Evolutionary conservation across 2,888 invertebrate genomes (phyloP).

Genomic region (Nebria salina): DNA sequence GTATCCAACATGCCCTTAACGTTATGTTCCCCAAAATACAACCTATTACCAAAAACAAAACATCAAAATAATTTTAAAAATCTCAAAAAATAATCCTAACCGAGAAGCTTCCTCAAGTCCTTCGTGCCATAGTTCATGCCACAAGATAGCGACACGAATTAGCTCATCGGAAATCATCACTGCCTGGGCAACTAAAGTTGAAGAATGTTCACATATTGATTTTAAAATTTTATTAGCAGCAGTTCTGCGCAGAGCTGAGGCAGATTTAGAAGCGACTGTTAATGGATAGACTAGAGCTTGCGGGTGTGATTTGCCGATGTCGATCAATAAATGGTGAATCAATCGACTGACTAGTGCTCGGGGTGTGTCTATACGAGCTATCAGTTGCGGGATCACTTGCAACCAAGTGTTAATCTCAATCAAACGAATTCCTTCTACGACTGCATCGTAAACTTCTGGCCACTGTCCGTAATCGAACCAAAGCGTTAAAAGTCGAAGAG

Average conservation of each 20-base stretch:
- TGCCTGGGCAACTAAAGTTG: conserved; percentile 92
- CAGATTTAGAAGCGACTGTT: conserved; percentile 96
- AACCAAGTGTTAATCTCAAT: conserved; percentile 99
- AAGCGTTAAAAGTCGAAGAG: conserved; percentile 90
- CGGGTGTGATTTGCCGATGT: conserved; percentile 97
- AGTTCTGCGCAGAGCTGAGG: conserved; percentile 81
- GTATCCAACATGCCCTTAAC: conserved; percentile 97
- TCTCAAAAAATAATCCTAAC: conserved; percentile 43
- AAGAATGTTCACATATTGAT: conserved; percentile 95
- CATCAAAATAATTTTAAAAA: conserved; percentile 20
- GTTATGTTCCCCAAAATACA: conserved; percentile 97
- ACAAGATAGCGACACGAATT: conserved; percentile 96
- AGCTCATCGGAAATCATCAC: conserved; percentile 96
- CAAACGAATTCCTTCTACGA: conserved; percentile 89
- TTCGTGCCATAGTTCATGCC: conserved; percentile 99
- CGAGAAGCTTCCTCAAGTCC: conserved; percentile 94
- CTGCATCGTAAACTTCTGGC: conserved; percentile 91
- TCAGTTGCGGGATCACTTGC: conserved; percentile 98
- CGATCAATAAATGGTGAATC: conserved; percentile 92
- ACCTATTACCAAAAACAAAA: conserved; percentile 56
- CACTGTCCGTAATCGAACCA: conserved; percentile 99
- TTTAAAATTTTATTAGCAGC: conserved; percentile 95
- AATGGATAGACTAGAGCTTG: conserved; percentile 97
- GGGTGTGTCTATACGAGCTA: conserved; percentile 96
- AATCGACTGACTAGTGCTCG: conserved; percentile 87